These are phyloP conservation scores for Drosophila takahashii DNA, from an alignment of 1,140 invertebrate species.

Conservation along the genomic window DNA sequence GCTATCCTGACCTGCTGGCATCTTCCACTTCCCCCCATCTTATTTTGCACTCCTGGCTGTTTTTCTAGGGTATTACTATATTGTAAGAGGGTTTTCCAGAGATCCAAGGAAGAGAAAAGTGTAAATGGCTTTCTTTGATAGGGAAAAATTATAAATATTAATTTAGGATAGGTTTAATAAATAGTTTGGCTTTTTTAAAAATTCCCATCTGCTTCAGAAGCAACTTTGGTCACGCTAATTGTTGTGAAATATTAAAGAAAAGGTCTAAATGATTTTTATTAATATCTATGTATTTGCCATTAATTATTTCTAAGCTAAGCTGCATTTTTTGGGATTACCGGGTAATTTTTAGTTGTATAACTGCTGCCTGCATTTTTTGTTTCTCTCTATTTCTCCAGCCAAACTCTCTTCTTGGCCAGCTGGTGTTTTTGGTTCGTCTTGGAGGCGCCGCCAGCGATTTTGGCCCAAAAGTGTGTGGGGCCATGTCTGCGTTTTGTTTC, in stretches of 20 bases:
- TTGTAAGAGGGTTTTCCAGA: not conserved
- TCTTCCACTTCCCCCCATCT: too few species aligned
- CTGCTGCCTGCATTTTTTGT: not conserved
- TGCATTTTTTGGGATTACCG: not conserved
- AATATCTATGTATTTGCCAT: too few species aligned
- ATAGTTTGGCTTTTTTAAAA: too few species aligned
- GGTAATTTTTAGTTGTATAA: conserved; percentile 2
- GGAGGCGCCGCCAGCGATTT: conserved; percentile 56
- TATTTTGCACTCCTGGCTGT: not conserved
- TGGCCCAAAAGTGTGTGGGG: conserved; percentile 20
- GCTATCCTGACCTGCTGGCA: conserved; percentile 13
- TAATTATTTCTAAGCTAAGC: not conserved
- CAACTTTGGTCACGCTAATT: too few species aligned
- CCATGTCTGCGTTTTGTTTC: conserved; percentile 22
- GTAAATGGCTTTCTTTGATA: not conserved
- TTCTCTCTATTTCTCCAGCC: not conserved
- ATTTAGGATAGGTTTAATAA: too few species aligned
- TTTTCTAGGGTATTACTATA: conserved; percentile 1
- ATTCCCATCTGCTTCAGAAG: too few species aligned
- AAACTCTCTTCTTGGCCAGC: conserved; percentile 29
- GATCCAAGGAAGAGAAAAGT: not conserved
- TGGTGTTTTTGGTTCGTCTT: conserved; percentile 65
- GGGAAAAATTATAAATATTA: too few species aligned
- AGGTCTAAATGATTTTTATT: too few species aligned
- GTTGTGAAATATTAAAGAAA: too few species aligned